Evolutionary conservation across 2,797 vertebrate species (phyloP), one percentile per base, ranked within the genome.

Genomic region (Lagocephalus sceleratus): DNA sequence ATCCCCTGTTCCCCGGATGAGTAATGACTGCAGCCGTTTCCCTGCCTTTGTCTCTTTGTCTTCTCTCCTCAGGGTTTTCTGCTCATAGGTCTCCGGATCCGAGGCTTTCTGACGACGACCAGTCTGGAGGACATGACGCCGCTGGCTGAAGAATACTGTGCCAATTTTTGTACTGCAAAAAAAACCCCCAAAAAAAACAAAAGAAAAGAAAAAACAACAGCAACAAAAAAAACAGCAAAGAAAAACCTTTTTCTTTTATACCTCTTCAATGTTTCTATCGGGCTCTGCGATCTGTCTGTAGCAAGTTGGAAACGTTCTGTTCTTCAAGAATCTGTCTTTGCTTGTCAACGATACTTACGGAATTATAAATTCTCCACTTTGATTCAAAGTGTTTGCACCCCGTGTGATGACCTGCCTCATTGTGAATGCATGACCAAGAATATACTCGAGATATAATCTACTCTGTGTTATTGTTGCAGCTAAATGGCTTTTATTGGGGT

Each of bases 351-450:
- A 85, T 79, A 73, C 78, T 79, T 88, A 81, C 81, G 82, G 77
- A 82, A 78, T 60, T 51, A 77, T 52, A 52, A 79, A 82, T 72
- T 81, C 61, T 76, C 79, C 51, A 72, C 79, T 81, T 79, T 64
- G 66, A 71, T 81, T 85, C 68, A 81, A 84, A 63, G 76, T 65
- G 77, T 85, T 82, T 87, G 78, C 82, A 80, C 80, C 77, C 79
- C 75, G 68, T 87, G 82, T 86, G 75, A 82, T 77, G 81, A 87
- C 80, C 84, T 86, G 84, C 81, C 82, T 87, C 85, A 77, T 87
- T 88, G 86, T 89, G 82, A 86, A 84, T 86, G 87, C 89, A 90
- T 89, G 89, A 88, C 78, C 79, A 77, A 88, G 79, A 89, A 88
- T 85, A 83, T 76, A 87, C 71, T 51, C 80, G 54, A 82, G 72